Percentiles rank a stretch among this genome's conserved stretches.
These are phyloP conservation scores for Psammodynastes pulverulentus DNA, from an alignment of 2,113 vertebrate genomes.

Conservation along the genomic window DNA sequence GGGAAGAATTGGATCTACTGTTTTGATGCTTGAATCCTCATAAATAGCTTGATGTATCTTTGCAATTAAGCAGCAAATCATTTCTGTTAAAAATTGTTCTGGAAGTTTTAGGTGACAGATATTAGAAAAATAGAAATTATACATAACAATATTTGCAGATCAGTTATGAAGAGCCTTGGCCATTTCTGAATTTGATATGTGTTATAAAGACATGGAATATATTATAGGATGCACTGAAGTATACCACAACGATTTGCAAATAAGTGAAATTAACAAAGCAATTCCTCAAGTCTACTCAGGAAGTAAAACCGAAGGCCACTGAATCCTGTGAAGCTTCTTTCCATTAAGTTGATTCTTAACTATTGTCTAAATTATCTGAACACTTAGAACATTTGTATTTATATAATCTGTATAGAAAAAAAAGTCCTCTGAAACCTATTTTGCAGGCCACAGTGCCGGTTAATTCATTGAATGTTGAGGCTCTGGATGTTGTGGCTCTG, in stretches of 20 bases:
- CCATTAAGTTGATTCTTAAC: background rate
- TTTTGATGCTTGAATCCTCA: background rate
- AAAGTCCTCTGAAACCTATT: background rate
- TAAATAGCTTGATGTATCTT: background rate
- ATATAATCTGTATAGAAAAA: background rate
- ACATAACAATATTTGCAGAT: background rate
- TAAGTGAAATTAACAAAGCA: background rate
- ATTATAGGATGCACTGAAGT: background rate
- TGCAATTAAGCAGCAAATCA: slow-evolving; percentile 3
- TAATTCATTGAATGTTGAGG: background rate
- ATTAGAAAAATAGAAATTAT: background rate
- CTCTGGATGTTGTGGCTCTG: too few relatives aligned
- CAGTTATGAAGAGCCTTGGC: background rate
- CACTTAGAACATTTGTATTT: background rate
- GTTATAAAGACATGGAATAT: background rate
- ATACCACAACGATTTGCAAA: background rate
- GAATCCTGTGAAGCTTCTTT: background rate
- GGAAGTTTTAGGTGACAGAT: background rate
- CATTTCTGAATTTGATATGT: background rate
- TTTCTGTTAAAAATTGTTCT: background rate
- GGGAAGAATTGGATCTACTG: background rate
- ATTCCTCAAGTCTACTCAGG: background rate
- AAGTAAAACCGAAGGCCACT: background rate
- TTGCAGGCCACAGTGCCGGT: background rate
- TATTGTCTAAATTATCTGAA: background rate